These are phyloP conservation scores for Pogonomyrmex californicus DNA, from an alignment of 1,140 invertebrate species.

Conservation along the genomic window DNA sequence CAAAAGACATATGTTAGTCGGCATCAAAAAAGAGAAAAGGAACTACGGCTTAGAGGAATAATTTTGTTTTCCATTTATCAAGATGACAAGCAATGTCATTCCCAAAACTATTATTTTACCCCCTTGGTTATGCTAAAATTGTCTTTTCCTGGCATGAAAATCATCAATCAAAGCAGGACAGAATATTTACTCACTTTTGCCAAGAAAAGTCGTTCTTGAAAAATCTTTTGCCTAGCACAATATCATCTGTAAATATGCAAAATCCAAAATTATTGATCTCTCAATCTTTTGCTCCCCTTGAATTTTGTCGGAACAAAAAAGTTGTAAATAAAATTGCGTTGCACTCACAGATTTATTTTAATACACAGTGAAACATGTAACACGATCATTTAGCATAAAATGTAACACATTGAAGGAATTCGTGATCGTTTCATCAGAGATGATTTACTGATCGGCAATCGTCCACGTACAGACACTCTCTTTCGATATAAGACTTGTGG, in stretches of 20 bases:
- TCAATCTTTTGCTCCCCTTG: neutral
- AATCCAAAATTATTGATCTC: neutral
- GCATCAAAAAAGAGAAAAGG: too few species aligned
- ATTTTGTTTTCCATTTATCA: too few species aligned
- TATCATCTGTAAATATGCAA: neutral
- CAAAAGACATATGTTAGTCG: too few species aligned
- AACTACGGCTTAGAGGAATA: too few species aligned
- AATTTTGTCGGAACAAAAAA: neutral
- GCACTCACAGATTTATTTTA: neutral
- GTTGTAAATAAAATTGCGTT: neutral
- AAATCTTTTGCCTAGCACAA: constrained; percentile 1
- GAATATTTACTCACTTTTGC: constrained; percentile 38
- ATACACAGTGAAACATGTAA: neutral
- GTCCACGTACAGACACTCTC: neutral
- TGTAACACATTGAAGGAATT: constrained; percentile 19
- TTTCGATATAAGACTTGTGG: constrained; percentile 55
- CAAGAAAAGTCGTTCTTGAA: too few species aligned
- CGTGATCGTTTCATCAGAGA: constrained; percentile 47
- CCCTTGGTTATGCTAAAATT: too few species aligned
- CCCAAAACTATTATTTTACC: too few species aligned
- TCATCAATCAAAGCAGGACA: constrained; percentile 74
- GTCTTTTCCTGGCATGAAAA: constrained; percentile 59
- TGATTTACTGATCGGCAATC: constrained; percentile 16
- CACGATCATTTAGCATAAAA: neutral
- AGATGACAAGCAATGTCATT: too few species aligned